Base-by-base conservation (phyloP, 2,113 vertebrate genomes). In the Brienomyrus brachyistius region DNA sequence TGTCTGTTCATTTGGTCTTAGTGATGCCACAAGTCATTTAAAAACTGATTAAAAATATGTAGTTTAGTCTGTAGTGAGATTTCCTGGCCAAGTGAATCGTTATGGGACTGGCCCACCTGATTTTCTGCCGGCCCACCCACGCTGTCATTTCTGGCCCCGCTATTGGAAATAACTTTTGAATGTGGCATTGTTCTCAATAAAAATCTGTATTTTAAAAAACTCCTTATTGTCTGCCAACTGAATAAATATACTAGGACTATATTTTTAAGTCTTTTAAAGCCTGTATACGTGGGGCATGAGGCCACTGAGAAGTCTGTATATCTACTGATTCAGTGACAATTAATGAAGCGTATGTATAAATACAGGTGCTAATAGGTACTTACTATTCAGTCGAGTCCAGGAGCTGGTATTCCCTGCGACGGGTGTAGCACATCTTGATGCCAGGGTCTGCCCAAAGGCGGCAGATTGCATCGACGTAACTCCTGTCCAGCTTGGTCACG, bases 321-420 rank as follows among this genome's bases (percentile, higher is more conserved):
- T 43, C 52, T 19, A 87, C 13, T 54, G 50, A 15, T 19, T 50
- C 47, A 21, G 6, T 43, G 82, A 27, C 15, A 62, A 27, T 62
- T 62, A 62, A 9, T 3, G 23, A 74, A 31, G 0, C 0, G 0
- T 0, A 1, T 31, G 31, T 54, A n/a, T 47, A 86, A 47, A 52
- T 35, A 86, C 23, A 17, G 15, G 43, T 5, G 50, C 15, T 51
- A 13, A 11, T 7, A 52, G 1, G 17, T 88, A 96, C 97, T 97
- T 93, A 98, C 97, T 98, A 98, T 62, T 96, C 93, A 0, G 97
- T 96, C 0, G 97, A 98, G 93, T 98, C 97, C 13, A 98, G 94
- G 11, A 98, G 95, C 51, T 98, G 97, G 92, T 96, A 98, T 90
- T 98, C 96, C 9, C 96, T 93, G 59, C 97, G 95, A 1, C 97